A percentile compares a stretch with the other conserved stretches of the same genome.
These are phyloP conservation scores for Telenomus remus DNA, from an alignment of 1,140 invertebrate genomes.

Conservation along the genomic window DNA sequence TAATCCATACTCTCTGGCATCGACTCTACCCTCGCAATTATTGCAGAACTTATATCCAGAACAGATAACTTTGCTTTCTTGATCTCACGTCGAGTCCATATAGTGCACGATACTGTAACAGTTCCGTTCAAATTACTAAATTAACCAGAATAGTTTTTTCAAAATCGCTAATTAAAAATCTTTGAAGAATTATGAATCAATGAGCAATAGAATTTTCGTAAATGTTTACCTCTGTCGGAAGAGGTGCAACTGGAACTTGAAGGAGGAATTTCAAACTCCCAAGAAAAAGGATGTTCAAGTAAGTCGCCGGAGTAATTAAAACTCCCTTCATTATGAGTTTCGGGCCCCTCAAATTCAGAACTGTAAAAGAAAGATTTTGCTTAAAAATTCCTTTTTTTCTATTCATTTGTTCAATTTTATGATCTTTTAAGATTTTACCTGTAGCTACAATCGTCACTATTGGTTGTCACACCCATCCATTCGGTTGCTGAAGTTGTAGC, in stretches of 20 bases:
- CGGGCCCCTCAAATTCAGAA: constrained; percentile 82
- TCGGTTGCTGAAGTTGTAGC: constrained; percentile 84
- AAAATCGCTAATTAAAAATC: too few species aligned
- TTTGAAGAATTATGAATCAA: too few species aligned
- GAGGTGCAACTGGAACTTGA: constrained; percentile 82
- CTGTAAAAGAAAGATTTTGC: constrained; percentile 74
- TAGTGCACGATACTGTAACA: constrained; percentile 90
- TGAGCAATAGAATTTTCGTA: too few species aligned
- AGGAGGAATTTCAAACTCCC: constrained; percentile 85
- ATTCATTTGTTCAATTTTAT: too few species aligned
- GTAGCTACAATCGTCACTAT: constrained; percentile 90
- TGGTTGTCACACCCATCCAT: constrained; percentile 89
- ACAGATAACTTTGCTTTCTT: constrained; percentile 95
- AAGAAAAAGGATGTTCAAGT: constrained; percentile 79
- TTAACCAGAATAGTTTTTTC: too few species aligned
- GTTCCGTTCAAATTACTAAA: constrained; percentile 1
- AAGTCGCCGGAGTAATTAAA: constrained; percentile 72
- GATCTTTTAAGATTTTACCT: too few species aligned
- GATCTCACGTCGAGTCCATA: constrained; percentile 92
- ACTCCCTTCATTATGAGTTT: constrained; percentile 73
- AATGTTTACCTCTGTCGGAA: constrained; percentile 82
- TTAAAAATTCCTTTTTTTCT: too few species aligned
- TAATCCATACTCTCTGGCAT: constrained; percentile 89
- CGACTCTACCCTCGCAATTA: constrained; percentile 91
- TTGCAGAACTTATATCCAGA: constrained; percentile 94